phyloP scores from a whole-genome alignment of 1,140 invertebrate genomes.

The Mylabris phalerata region DNA sequence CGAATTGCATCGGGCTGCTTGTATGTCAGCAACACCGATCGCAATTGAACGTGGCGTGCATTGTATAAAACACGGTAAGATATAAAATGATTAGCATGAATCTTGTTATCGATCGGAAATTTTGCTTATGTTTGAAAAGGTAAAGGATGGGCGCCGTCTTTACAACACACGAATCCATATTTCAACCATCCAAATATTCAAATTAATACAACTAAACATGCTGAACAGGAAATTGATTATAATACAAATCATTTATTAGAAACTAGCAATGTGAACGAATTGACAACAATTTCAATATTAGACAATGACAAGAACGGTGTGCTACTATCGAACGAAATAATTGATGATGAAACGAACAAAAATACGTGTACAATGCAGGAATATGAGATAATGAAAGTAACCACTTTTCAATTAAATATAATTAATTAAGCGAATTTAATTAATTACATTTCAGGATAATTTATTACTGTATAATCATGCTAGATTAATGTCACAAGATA shows the following conservation, averaged over 20 bases:
- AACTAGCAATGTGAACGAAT: too few relatives aligned
- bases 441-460: constrained; percentile 55
- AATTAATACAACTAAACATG: too few relatives aligned
- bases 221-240: too few relatives aligned
- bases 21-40: constrained; percentile 52
- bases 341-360: constrained; percentile 36
- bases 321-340: constrained; percentile 31
- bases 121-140: constrained; percentile 4
- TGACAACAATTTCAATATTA: too few relatives aligned
- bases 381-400: constrained; percentile 64
- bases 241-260: too few relatives aligned
- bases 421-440: not conserved
- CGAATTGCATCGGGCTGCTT: constrained; percentile 65
- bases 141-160: constrained; percentile 25
- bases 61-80: constrained; percentile 44
- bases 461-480: constrained; percentile 67
- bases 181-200: constrained; percentile 13
- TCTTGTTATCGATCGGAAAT: too few relatives aligned
- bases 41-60: constrained; percentile 49
- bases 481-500: constrained; percentile 54
- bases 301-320: too few relatives aligned
- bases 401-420: not conserved
- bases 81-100: too few relatives aligned
- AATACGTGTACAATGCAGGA: constrained; percentile 56
- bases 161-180: constrained; percentile 21